Base-by-base conservation (phyloP, 2,888 invertebrate genomes). In the Oxytorus armatus region DNA sequence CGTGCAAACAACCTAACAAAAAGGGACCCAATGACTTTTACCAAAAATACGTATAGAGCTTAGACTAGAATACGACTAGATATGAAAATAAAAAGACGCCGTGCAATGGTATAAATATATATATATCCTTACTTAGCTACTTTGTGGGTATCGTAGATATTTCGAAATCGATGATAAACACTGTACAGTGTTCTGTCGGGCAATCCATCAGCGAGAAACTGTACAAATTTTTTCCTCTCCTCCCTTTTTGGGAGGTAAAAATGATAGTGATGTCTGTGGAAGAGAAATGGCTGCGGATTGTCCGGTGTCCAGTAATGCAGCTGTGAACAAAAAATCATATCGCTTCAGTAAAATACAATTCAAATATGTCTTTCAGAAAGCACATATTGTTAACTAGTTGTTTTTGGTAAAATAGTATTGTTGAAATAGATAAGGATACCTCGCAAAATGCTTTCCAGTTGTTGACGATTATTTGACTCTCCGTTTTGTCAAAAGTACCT, bases 121-220 rank as follows among this genome's bases (percentile, higher is more conserved):
- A n/a, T n/a, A n/a, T 70, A 7, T 36, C 36, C 57, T 65, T 69
- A 72, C 72, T 82, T 88, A 85, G 88, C 85, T 14, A 57, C 36
- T 65, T 72, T 82, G 14, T 79, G 79, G 33, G 11, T 25, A 2
- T 81, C 42, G 63, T 84, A 86, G 10, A 90, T 70, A 66, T 83
- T 86, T 79, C 83, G 86, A 77, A 90, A 92, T 83, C 90, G 86
- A 16, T 89, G 85, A 77, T 89, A 89, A 53, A 91, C 88, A 70
- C 91, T 90, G 55, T 90, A 90, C n/a, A 92, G 79, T 11, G 87
- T 88, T 79, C 92, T 84, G 23, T 88, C 49, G 25, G 86, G 85
- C 42, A 92, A 83, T 2, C 86, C 88, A 78, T 88, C 78, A 0
- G 90, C 91, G 78, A 92, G 77, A 82, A 90, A 91, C 61, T 89